A percentile compares a stretch with the other conserved stretches of the same genome.
Evolutionary conservation across 2,888 invertebrate species (phyloP).

Genomic region (Pristionchus fissidentatus): DNA sequence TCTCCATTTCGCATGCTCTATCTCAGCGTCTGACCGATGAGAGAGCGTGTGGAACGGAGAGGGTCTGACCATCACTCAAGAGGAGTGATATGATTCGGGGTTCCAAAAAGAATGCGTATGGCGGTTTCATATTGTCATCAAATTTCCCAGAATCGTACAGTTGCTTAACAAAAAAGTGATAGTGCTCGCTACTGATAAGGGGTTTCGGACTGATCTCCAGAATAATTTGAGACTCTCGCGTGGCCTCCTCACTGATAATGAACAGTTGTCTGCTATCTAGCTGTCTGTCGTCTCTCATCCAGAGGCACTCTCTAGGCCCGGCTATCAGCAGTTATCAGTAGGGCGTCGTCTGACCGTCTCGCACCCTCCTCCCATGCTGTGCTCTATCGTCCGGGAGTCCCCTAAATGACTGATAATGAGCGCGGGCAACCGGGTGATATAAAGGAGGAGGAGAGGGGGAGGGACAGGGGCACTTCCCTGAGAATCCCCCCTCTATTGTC

Average conservation of each 20-base stretch:
- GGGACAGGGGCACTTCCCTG: neutral
- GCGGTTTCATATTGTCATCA: no score
- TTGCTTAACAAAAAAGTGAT: no score
- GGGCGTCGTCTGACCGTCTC: neutral
- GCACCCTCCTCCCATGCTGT: neutral
- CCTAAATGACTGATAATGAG: conserved; percentile 41
- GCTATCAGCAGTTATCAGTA: conserved; percentile 19
- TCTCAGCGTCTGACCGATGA: no score
- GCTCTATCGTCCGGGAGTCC: neutral
- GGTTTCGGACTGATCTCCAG: no score
- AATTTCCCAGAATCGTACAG: no score
- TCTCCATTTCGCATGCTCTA: no score
- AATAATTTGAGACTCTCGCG: no score
- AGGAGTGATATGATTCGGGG: no score
- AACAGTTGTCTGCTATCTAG: conserved; percentile 9
- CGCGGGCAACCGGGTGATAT: neutral
- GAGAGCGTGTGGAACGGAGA: no score
- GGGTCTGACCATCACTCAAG: no score
- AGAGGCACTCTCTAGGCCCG: neutral
- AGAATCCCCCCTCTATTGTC: neutral
- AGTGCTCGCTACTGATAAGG: neutral
- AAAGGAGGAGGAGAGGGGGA: neutral
- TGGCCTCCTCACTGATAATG: conserved; percentile 28
- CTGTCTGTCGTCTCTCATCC: neutral
- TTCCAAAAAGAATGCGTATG: no score